phyloP scores from a whole-genome alignment of 35 echinoderm and acorn worm species.

The Apostichopus japonicus region DNA sequence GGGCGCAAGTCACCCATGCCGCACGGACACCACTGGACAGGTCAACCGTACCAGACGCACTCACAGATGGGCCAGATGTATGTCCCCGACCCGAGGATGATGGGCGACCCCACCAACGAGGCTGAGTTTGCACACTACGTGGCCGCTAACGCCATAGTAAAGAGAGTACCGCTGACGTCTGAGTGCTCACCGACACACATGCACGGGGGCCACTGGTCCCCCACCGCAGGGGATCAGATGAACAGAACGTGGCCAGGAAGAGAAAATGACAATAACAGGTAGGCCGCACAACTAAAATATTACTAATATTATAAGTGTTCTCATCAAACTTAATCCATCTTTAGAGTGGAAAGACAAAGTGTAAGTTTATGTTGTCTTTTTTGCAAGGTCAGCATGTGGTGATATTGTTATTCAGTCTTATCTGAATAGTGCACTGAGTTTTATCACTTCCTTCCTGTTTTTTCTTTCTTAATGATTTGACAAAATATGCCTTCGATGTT shows the following conservation, averaged over 20 bases:
- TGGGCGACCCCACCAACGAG: slow-evolving; percentile 62
- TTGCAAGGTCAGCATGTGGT: too few species aligned
- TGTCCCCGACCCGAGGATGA: slow-evolving; percentile 30
- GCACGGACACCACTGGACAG: slow-evolving; percentile 9
- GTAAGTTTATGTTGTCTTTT: too few species aligned
- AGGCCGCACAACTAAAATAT: neutral
- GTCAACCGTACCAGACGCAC: slow-evolving; percentile 36
- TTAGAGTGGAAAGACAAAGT: too few species aligned
- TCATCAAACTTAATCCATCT: too few species aligned
- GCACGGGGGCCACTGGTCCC: slow-evolving; percentile 63
- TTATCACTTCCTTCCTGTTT: too few species aligned
- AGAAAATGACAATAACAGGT: slow-evolving; percentile 56
- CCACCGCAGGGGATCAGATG: slow-evolving; percentile 52
- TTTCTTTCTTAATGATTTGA: too few species aligned
- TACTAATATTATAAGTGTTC: too few species aligned
- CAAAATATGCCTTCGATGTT: too few species aligned
- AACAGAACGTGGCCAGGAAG: slow-evolving; percentile 70
- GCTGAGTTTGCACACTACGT: slow-evolving; percentile 82
- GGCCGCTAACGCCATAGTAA: slow-evolving; percentile 73
- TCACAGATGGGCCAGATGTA: slow-evolving; percentile 35
- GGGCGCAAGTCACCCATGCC: slow-evolving; percentile 32
- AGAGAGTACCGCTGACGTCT: slow-evolving; percentile 60
- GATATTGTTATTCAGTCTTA: too few species aligned
- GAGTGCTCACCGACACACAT: slow-evolving; percentile 59
- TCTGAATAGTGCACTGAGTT: too few species aligned